Evolutionary conservation across 2,888 invertebrate species (phyloP).

Genomic region (Byasa hedistus): DNA sequence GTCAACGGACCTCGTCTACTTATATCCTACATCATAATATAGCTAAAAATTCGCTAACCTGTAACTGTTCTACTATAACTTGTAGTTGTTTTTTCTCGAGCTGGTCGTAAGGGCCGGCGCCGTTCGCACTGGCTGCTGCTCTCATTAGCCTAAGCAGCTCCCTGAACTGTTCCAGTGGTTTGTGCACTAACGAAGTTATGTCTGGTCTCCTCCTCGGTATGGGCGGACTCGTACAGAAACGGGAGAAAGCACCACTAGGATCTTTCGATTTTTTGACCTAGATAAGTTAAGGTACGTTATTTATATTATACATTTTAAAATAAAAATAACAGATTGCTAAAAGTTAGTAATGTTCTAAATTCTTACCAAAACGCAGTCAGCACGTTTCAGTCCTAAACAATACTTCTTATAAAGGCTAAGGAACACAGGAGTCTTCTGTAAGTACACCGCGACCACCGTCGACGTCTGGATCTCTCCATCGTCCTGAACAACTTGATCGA

Average conservation of each 20-base stretch:
- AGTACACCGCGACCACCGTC: slow-evolving; percentile 84
- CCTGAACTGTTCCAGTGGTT: slow-evolving; percentile 88
- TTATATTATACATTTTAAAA: no score
- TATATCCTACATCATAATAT: no score
- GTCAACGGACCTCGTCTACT: no score
- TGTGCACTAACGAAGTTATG: slow-evolving; percentile 90
- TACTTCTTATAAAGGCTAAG: slow-evolving; percentile 90
- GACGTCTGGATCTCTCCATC: slow-evolving; percentile 86
- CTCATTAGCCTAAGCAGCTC: slow-evolving; percentile 72
- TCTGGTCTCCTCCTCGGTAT: slow-evolving; percentile 91
- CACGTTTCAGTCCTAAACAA: slow-evolving; percentile 90
- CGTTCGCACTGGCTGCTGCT: slow-evolving; percentile 61
- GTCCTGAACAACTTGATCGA: slow-evolving; percentile 86
- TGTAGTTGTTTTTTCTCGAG: slow-evolving; percentile 73
- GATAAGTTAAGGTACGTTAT: background rate
- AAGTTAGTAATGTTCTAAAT: background rate
- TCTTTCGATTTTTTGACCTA: slow-evolving; percentile 85
- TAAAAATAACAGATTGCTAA: background rate
- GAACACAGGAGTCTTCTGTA: slow-evolving; percentile 86
- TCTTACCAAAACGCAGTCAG: slow-evolving; percentile 89
- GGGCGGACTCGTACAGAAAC: slow-evolving; percentile 89
- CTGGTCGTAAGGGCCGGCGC: slow-evolving; percentile 70
- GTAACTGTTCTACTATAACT: slow-evolving; percentile 71
- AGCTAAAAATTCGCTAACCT: slow-evolving; percentile 46
- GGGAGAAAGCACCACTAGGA: slow-evolving; percentile 88